phyloP scores from a whole-genome alignment of 2,888 invertebrate species.

The Graphium colonna region DNA sequence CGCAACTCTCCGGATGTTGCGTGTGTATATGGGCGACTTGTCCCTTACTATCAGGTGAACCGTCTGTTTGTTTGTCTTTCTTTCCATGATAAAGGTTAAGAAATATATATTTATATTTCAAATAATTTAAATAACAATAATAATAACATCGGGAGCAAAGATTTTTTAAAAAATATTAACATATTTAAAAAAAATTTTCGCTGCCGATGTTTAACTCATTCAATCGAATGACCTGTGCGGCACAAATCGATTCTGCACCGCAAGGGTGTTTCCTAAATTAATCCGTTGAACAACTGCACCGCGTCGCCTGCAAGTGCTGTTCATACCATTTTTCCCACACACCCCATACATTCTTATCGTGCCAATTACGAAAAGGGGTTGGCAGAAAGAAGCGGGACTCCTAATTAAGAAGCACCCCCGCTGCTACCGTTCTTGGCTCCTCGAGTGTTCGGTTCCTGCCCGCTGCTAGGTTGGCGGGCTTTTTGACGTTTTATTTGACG shows the following conservation, averaged over 20 bases:
- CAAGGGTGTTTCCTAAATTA: not conserved
- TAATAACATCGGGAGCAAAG: no score
- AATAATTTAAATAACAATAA: no score
- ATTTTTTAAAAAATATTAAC: no score
- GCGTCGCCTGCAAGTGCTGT: conserved; percentile 54
- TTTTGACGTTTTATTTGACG: conserved; percentile 2
- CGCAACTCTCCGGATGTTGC: no score
- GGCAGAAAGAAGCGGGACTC: conserved; percentile 72
- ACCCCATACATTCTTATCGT: conserved; percentile 72
- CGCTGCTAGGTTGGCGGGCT: not conserved
- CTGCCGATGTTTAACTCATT: not conserved
- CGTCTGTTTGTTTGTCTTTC: no score
- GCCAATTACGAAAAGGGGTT: conserved; percentile 73
- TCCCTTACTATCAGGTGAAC: no score
- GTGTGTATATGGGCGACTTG: no score
- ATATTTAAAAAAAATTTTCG: no score
- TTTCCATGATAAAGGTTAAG: no score
- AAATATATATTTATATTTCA: no score
- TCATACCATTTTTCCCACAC: conserved; percentile 58
- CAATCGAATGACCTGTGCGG: not conserved
- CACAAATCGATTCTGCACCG: not conserved
- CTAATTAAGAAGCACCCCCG: conserved; percentile 71
- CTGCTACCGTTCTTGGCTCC: conserved; percentile 39
- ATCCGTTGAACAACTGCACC: conserved; percentile 22
- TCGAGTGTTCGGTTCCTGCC: conserved; percentile 31